These are phyloP conservation scores for Magallana gigas DNA, from an alignment of 1,140 invertebrate species.

Conservation along the genomic window DNA sequence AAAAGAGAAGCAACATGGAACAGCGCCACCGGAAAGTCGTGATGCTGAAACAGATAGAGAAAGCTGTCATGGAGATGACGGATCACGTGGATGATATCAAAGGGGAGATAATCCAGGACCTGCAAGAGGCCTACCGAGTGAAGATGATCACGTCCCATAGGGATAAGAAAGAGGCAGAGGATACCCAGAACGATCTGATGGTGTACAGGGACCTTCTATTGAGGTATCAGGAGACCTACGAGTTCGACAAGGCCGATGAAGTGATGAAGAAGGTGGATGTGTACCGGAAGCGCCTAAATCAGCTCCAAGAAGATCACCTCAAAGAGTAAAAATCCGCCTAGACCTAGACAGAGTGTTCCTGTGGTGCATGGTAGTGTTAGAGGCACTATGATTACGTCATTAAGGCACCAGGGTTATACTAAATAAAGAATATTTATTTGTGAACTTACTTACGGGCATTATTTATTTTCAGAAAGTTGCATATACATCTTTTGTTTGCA, in stretches of 20 bases:
- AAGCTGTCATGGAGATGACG: conserved; percentile 35
- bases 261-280: neutral
- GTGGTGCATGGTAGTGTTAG: too few relatives aligned
- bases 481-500: too few relatives aligned
- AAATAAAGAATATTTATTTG: too few relatives aligned
- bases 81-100: conserved; percentile 44
- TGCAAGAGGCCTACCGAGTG: conserved; percentile 42
- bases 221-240: conserved; percentile 8
- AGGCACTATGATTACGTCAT: too few relatives aligned
- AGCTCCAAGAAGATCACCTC: neutral
- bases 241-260: conserved; percentile 26
- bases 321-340: neutral
- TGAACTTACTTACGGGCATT: too few relatives aligned
- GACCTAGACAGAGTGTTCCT: too few relatives aligned
- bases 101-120: conserved; percentile 43
- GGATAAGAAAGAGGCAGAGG: conserved; percentile 32
- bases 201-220: conserved; percentile 5
- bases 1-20: neutral
- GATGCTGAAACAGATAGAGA: conserved; percentile 21
- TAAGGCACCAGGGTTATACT: too few relatives aligned
- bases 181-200: neutral
- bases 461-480: too few relatives aligned
- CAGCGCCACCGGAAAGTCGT: conserved; percentile 13
- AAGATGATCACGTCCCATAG: conserved; percentile 35
- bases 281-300: neutral